phyloP scores from a whole-genome alignment of 1,140 invertebrate species.

The Trissolcus basalis region DNA sequence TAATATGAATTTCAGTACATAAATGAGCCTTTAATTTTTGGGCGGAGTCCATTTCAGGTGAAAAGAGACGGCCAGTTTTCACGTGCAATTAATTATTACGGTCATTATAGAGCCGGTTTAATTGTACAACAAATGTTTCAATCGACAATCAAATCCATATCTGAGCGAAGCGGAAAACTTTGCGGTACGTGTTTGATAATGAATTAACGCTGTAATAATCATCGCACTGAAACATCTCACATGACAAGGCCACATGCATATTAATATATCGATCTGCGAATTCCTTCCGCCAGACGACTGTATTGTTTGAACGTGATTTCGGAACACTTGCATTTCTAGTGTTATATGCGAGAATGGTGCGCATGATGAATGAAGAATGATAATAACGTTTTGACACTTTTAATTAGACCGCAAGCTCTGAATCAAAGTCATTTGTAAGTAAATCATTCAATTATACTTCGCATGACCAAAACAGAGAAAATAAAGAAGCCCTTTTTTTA shows the following conservation, averaged over 20 bases:
- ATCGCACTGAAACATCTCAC: conserved; percentile 52
- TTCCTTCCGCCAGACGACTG: conserved; percentile 51
- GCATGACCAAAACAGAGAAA: too few species aligned
- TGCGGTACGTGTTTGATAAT: conserved; percentile 48
- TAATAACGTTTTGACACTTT: background rate
- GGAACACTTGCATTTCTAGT: conserved; percentile 17
- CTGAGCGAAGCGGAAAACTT: conserved; percentile 31
- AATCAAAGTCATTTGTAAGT: background rate
- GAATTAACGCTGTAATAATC: conserved; percentile 50
- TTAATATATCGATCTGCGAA: conserved; percentile 52
- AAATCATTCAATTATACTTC: background rate
- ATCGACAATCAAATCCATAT: conserved; percentile 13
- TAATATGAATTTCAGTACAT: too few species aligned
- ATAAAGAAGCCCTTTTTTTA: background rate
- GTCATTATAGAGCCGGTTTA: too few species aligned
- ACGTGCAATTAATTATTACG: too few species aligned
- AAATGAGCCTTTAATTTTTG: too few species aligned
- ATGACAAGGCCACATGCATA: conserved; percentile 55
- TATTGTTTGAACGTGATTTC: conserved; percentile 44
- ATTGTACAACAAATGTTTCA: too few species aligned
- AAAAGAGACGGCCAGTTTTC: too few species aligned
- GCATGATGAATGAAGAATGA: background rate
- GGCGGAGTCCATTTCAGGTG: too few species aligned
- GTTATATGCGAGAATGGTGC: background rate
- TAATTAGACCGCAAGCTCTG: background rate